Base-by-base conservation (phyloP, 2,888 invertebrate species). In the Allacma fusca region DNA sequence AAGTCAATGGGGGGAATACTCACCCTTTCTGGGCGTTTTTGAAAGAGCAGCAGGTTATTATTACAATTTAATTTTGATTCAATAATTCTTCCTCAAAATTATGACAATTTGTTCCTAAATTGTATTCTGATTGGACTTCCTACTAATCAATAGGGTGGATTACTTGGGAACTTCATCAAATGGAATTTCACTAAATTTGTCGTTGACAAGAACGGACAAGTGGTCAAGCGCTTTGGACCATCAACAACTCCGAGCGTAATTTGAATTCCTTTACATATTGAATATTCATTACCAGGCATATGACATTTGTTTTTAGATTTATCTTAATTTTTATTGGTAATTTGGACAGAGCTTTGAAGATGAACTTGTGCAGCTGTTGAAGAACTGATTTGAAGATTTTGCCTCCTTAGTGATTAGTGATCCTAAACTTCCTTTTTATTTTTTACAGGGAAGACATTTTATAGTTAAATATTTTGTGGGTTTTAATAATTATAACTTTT, bases 121-220 rank as follows among this genome's bases (percentile, higher is more conserved):
- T n/a, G n/a, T n/a, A n/a, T n/a, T n/a, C n/a, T n/a, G n/a, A 50
- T 50, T 50, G 4, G 16, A 13, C 50, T 9, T 5, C 16, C 2
- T 13, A 50, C 2, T n/a, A 19, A 13, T 62, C 26, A 40, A 1
- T n/a, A 76, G 77, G 83, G 83, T 13, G 83, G 83, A 24, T 77
- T 74, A 87, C 76, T 85, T 13, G 83, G 83, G 82, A 84, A 92
- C 86, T 90, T 90, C 81, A 93, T 95, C 83, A 95, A 94, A 86
- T 96, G 95, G 95, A 96, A 96, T 87, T 96, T 94, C 86, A 92
- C 94, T 0, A 96, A 96, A 86, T 96, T 95, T 87, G 89, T 96
- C 44, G 88, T 95, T 29, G 91, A 94, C 86, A 91, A 90, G 85
- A 87, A 92, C 77, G 94, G 94, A 0, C 87, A 90, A 43, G 92